These are phyloP conservation scores for Aphelenchoides fujianensis DNA, from an alignment of 1,140 invertebrate genomes.

Conservation along the genomic window DNA sequence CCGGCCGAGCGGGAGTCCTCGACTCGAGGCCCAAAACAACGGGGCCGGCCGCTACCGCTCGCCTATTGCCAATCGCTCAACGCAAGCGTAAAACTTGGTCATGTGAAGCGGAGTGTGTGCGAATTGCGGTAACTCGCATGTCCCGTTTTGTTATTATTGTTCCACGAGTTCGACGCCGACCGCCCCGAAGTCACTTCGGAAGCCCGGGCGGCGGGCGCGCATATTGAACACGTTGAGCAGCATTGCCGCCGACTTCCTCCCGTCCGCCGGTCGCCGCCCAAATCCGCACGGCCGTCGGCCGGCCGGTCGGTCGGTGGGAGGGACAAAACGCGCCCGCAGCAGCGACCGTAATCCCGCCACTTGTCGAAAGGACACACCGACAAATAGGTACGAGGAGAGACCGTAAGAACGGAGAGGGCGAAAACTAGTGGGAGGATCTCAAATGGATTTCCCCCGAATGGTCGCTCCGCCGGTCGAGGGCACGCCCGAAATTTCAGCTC, in stretches of 20 bases:
- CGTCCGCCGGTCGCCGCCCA: not conserved
- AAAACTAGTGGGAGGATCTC: not conserved
- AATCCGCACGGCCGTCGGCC: not conserved
- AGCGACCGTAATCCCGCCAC: not conserved
- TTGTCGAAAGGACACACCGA: not conserved
- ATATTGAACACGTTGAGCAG: not conserved
- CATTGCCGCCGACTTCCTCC: not conserved
- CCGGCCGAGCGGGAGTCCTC: too few relatives aligned
- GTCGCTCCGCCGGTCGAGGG: not conserved
- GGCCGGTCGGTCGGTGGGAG: not conserved
- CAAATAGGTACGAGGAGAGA: not conserved
- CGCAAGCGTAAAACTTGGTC: not conserved
- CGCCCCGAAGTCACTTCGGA: not conserved
- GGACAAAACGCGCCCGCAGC: not conserved
- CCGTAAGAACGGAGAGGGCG: not conserved
- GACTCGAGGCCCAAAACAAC: not conserved
- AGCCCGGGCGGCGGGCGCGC: too few relatives aligned
- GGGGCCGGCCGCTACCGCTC: not conserved
- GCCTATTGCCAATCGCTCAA: not conserved
- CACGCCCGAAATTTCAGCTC: too few relatives aligned
- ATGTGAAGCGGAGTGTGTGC: not conserved
- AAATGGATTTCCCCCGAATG: not conserved
- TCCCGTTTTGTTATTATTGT: slow-evolving; percentile 5
- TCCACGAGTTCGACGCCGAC: not conserved
- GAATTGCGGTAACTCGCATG: not conserved